Conservation (phyloP, 2,888 invertebrate species). For the Melanostoma scalare region DNA sequence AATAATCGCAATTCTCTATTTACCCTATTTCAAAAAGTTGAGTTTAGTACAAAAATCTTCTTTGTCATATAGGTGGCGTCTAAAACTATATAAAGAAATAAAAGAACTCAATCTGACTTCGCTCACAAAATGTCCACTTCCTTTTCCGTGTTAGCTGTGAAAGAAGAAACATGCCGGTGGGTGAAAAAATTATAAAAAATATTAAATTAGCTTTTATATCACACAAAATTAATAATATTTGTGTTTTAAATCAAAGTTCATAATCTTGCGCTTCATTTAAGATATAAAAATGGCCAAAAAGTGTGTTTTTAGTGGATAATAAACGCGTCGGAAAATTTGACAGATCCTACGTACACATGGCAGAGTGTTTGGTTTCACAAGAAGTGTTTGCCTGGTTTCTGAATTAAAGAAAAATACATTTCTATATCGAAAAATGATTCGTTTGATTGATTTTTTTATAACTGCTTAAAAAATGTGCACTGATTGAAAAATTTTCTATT, state of each 20-base stretch:
- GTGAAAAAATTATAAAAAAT: constrained; percentile 78
- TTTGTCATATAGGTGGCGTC: constrained; percentile 31
- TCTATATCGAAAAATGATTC: background rate
- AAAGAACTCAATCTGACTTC: constrained; percentile 47
- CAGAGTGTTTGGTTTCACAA: constrained; percentile 44
- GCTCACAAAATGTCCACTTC: constrained; percentile 75
- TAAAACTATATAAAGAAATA: background rate
- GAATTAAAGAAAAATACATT: background rate
- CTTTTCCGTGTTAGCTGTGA: constrained; percentile 82
- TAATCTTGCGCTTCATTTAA: constrained; percentile 26
- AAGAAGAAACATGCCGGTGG: constrained; percentile 82
- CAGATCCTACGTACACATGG: constrained; percentile 70
- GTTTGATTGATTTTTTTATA: background rate
- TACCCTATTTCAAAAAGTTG: background rate
- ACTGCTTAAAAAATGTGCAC: constrained; percentile 57
- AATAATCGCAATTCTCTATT: no score
- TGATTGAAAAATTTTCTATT: constrained; percentile 26
- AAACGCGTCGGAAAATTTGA: constrained; percentile 57
- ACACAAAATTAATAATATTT: background rate
- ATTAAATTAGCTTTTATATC: constrained; percentile 56
- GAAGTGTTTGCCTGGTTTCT: background rate
- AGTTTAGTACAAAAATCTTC: constrained; percentile 14
- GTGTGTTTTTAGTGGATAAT: constrained; percentile 33
- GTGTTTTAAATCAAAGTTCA: constrained; percentile 38
- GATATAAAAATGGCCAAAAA: constrained; percentile 12